Evolutionary conservation across 2,113 vertebrate species (phyloP).

Genomic region (Corapipo altera): DNA sequence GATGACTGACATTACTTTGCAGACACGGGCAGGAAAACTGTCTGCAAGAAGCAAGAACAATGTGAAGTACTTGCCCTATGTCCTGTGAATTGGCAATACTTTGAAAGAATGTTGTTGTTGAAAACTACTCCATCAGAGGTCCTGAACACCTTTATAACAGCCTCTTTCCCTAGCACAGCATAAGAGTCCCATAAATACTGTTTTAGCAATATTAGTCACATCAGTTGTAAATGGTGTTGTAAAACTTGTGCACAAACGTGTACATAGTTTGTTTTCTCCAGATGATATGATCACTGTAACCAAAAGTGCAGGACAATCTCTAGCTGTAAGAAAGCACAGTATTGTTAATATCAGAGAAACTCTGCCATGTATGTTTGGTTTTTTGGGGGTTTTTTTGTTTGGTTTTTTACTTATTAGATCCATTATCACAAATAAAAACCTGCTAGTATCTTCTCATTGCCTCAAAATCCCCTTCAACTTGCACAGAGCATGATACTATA

Average conservation of each 20-base stretch:
- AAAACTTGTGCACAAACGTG: neutral
- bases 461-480: neutral
- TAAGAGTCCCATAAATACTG: neutral
- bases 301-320: neutral
- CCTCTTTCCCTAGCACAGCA: neutral
- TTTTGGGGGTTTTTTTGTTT: no score
- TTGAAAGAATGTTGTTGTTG: neutral
- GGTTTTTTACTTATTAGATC: neutral
- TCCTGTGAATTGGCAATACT: neutral
- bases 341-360: neutral
- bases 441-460: neutral
- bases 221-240: neutral
- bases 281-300: neutral
- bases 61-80: neutral
- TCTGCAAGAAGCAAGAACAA: neutral
- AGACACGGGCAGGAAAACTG: neutral
- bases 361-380: no score
- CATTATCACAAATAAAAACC: neutral
- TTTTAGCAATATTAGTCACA: neutral
- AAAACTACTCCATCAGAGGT: neutral
- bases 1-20: neutral
- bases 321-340: neutral
- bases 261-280: neutral
- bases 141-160: neutral
- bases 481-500: neutral